Evolutionary conservation across 2,113 vertebrate species (phyloP).

Genomic region (Ia io): DNA sequence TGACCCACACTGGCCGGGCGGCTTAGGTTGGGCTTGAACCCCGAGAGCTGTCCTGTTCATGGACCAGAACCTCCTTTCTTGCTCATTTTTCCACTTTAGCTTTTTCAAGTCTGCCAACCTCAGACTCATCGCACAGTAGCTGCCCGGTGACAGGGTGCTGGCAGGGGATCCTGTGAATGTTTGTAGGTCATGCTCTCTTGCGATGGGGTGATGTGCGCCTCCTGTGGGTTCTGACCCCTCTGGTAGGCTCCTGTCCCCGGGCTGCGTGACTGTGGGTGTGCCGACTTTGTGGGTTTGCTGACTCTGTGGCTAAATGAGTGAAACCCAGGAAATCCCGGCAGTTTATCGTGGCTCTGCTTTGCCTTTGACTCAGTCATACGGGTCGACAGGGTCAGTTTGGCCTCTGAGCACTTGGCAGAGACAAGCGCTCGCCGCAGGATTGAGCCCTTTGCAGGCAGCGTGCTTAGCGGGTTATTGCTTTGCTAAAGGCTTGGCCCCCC

Average conservation of each 20-base stretch:
- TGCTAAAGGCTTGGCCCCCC: neutral
- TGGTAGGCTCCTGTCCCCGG: constrained; percentile 63
- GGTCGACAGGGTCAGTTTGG: neutral
- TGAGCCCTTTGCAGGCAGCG: neutral
- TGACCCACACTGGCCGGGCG: too few species aligned
- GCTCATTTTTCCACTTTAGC: neutral
- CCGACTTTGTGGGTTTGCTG: constrained; percentile 50
- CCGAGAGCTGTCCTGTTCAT: neutral
- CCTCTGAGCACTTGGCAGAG: neutral
- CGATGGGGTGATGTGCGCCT: constrained; percentile 53
- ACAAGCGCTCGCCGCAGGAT: neutral
- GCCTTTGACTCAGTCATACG: constrained; percentile 59
- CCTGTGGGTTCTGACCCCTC: constrained; percentile 67
- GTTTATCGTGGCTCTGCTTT: constrained; percentile 63
- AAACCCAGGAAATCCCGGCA: constrained; percentile 54
- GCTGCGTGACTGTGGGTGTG: neutral
- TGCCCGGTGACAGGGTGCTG: constrained; percentile 44
- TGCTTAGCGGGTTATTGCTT: neutral
- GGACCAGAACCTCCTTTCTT: neutral
- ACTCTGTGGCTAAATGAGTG: constrained; percentile 65
- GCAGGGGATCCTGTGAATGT: neutral
- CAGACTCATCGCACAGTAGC: constrained; percentile 55
- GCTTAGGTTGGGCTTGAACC: constrained; percentile 16
- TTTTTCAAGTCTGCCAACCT: constrained; percentile 63
- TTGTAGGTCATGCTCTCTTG: neutral